Base-by-base conservation (phyloP, 2,888 invertebrate genomes). In the Andrena hattorfiana region DNA sequence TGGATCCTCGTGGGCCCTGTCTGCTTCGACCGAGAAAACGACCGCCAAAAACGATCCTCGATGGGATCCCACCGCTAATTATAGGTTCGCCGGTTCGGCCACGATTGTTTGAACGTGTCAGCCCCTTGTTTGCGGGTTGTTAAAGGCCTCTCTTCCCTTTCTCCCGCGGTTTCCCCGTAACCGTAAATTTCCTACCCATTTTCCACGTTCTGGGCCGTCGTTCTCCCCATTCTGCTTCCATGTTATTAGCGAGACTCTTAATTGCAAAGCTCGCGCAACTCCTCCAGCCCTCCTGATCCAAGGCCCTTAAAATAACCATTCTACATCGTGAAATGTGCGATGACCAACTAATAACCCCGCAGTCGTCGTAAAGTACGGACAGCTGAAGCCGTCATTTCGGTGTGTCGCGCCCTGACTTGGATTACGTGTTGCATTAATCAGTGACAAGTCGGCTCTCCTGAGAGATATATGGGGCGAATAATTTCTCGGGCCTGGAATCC, bases 51-150 rank as follows among this genome's bases (percentile, higher is more conserved):
- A 80, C 76, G 81, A 90, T 84, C 79, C 79, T 63, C 81, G 82
- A 88, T 89, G 89, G 89, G 89, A 90, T 89, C 87, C 89, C 84
- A 85, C 86, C 56, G 83, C 92, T 93, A 93, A 93, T 93, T 93
- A 93, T 92, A 90, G 91, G 88, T 89, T 91, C 89, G 89, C 86
- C 88, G 87, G 85, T 86, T 87, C 73, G 80, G 85, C 82, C 76
- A 75, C 87, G 89, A 92, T 92, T 92, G 92, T 92, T 91, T 88
- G 85, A 84, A 89, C 89, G 92, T 92, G 92, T 92, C 91, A 91
- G 92, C 81, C 90, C 87, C 91, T 91, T 92, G 92, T 93, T 92
- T 92, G 91, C 90, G 91, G 90, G 87, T 91, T 93, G 92, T 92
- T 90, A 89, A 90, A 90, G 87, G 81, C 78, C 84, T 81, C 82